Base-by-base conservation (phyloP, 1,140 invertebrate species). In the Atta cephalotes region DNA sequence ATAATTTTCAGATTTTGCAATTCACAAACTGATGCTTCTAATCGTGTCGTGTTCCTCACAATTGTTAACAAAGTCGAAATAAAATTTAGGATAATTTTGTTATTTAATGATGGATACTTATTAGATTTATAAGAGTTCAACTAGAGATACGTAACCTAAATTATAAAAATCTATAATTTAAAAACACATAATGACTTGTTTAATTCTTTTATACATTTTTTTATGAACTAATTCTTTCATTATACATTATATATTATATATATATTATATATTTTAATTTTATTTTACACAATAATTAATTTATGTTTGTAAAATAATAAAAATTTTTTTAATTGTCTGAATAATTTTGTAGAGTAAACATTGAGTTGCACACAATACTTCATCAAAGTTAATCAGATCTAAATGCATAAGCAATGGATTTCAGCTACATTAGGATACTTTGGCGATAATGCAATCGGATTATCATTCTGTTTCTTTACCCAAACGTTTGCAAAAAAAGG, bases 341-440 rank as follows among this genome's bases (percentile, higher is more conserved):
- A 56, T 28, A 70, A 16, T 16, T 70, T 25, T 72, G 25, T 56
- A 10, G 25, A 51, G 71, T 56, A 18, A 56, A 74, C 28, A 77
- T 62, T 77, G n/a, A 60, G 25, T 62, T 12, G 16, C 49, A 51
- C 35, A 25, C 16, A 45, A 77, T 35, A 56, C 1, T 72, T 18
- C 25, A 74, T 25, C 71, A 51, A 74, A 58, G 71, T 77, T 77
- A 77, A 77, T 35, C 35, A 35, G 35, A 25, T 21, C 56, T 62
- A 21, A 25, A 77, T 78, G n/a, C 53, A 62, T 31, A 9, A 7
- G 35, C 6, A 39, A 39, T 76, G 72, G 28, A 9, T 39, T 12
- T 60, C 53, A 16, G 31, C 10, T 63, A 45, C 31, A 63, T 78
- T 45, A 60, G 45, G n/a, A 63, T 70, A 28, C 25, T 56, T 31